Percentiles rank a stretch among this genome's conserved stretches.
Evolutionary conservation across 2,888 invertebrate species (phyloP).

Genomic region (Zelleria hepariella): DNA sequence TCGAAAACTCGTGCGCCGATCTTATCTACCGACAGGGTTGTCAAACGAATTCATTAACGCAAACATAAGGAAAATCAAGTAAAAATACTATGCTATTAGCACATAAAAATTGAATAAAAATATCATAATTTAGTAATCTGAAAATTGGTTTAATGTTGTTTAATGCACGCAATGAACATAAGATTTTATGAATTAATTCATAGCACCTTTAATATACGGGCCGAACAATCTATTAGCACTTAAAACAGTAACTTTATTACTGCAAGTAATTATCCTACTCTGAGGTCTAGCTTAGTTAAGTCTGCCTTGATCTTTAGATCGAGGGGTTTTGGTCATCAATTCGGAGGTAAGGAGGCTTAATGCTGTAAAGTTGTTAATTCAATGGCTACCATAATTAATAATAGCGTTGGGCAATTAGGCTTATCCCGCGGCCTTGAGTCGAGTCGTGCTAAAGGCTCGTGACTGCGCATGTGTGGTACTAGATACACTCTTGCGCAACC

Average conservation of each 20-base stretch:
- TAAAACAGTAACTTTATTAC: background rate
- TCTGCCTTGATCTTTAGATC: background rate
- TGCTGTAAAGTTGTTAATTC: background rate
- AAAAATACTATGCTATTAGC: background rate
- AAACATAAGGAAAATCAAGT: too few species aligned
- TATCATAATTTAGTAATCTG: background rate
- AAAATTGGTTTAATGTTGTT: too few species aligned
- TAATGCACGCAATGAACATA: background rate
- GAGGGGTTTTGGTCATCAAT: background rate
- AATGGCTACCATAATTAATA: background rate
- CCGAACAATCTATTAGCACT: conserved; percentile 2
- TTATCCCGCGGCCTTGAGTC: background rate
- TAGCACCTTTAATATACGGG: background rate
- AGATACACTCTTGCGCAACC: background rate
- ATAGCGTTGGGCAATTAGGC: background rate
- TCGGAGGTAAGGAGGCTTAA: background rate
- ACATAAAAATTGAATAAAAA: background rate
- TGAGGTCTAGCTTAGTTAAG: background rate
- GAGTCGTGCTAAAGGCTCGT: background rate
- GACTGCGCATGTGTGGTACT: background rate
- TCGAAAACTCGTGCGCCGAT: background rate
- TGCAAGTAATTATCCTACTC: background rate
- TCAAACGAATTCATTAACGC: background rate
- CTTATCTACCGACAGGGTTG: background rate
- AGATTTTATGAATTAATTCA: conserved; percentile 1